Conservation (phyloP, 2,113 vertebrate species). For the Okapia johnstoni region DNA sequence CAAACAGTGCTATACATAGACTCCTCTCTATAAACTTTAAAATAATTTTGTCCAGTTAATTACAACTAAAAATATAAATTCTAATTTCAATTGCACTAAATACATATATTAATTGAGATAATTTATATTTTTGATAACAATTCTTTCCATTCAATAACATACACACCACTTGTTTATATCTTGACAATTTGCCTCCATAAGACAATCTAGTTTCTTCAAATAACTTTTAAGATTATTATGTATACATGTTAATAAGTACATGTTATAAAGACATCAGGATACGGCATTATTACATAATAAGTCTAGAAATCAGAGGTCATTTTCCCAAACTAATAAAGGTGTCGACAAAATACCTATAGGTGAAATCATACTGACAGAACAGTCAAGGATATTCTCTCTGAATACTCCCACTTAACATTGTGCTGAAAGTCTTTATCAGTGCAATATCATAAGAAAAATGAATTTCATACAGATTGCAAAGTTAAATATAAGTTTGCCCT, state of each 20-base stretch:
- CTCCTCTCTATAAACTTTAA: background rate
- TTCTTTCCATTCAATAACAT: background rate
- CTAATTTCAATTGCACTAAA: background rate
- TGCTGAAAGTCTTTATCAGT: fast-evolving
- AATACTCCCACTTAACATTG: background rate
- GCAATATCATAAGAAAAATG: background rate
- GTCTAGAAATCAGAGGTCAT: background rate
- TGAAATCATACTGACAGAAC: background rate
- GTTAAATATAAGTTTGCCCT: background rate
- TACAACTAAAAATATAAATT: background rate
- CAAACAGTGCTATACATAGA: background rate
- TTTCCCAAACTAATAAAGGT: background rate
- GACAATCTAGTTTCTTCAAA: background rate
- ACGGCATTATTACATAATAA: background rate
- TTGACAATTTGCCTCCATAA: background rate
- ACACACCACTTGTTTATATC: background rate
- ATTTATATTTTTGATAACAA: background rate
- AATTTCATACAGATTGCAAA: background rate
- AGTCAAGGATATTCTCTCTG: background rate
- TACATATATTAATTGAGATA: background rate
- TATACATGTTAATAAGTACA: background rate
- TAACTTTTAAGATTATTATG: background rate
- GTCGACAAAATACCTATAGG: background rate
- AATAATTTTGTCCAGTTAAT: background rate
- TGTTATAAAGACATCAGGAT: background rate